Evolutionary conservation across 2,797 vertebrate species (phyloP), one percentile per base, ranked within the genome.

Genomic region (Rhadinocentrus ornatus): DNA sequence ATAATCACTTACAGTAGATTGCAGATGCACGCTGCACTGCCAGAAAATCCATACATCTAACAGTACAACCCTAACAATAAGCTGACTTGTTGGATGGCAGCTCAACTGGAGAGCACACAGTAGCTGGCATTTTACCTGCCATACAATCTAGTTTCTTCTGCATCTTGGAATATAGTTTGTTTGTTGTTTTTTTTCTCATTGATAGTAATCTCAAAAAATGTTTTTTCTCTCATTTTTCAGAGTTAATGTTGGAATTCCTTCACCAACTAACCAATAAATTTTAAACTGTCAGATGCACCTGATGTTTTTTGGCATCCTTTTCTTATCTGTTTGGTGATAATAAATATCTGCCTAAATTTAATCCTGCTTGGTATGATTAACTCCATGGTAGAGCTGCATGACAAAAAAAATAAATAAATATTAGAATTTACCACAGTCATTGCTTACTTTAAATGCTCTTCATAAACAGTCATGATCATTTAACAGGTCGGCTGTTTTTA

Each of bases 391-490:
- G 39, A 72, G 73, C 63, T 52, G 56, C 53, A 18, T 32, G 64
- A 69, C n/a, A n/a, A 84, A 79, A 75, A 86, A 81, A 54, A 84
- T 81, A n/a, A n/a, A n/a, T n/a, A n/a, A n/a, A 80, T 81, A 83
- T 75, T 58, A 54, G 76, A 86, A 66, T 37, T 55, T 60, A 50
- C 50, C 29, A 13, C 58, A 71, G 77, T 73, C 76, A 81, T 80
- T 9, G 29, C 65, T 86, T 75, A 71, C 64, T 75, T 77, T 20
- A 59, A 81, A 82, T 68, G 75, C 77, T 75, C 58, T 62, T 64
- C 44, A 59, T 70, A 70, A 57, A 46, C 27, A 57, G 48, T 69
- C 76, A 82, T 34, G 29, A 70, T 75, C 85, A 75, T 54, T 76
- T 72, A 29, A 20, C 53, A 62, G 1, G 27, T 41, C 77, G 53